Evolutionary conservation across 2,888 invertebrate species (phyloP).

Genomic region (Cactoblastis cactorum): DNA sequence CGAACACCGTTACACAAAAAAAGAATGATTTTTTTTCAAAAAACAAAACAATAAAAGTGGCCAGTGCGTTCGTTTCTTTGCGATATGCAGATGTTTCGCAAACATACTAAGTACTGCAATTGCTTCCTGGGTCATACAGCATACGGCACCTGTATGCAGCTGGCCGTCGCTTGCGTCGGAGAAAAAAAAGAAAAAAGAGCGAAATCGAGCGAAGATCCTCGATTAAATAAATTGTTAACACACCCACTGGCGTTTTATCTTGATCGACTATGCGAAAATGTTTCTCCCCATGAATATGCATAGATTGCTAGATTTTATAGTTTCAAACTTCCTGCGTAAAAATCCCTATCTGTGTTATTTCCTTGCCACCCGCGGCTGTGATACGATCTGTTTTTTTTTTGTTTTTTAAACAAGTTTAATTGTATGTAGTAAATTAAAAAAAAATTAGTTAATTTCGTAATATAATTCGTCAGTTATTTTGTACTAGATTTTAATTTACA

Average conservation of each 20-base stretch:
- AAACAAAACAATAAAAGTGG: not conserved
- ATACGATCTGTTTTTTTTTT: too few relatives aligned
- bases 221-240: conserved; percentile 65
- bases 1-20: too few relatives aligned
- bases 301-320: conserved; percentile 61
- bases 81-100: conserved; percentile 37
- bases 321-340: conserved; percentile 33
- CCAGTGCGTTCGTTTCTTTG: not conserved
- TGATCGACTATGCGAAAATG: conserved; percentile 48
- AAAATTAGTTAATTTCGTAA: too few relatives aligned
- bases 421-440: too few relatives aligned
- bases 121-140: conserved; percentile 54
- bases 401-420: too few relatives aligned
- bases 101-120: conserved; percentile 29
- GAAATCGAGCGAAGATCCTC: conserved; percentile 47
- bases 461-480: too few relatives aligned
- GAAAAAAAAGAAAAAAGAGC: conserved; percentile 31
- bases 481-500: too few relatives aligned
- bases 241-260: conserved; percentile 60
- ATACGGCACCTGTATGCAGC: conserved; percentile 64
- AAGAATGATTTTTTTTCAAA: not conserved
- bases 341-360: conserved; percentile 37
- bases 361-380: conserved; percentile 50
- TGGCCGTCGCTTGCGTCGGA: conserved; percentile 32
- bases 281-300: conserved; percentile 54